A percentile compares a stretch with the other conserved stretches of the same genome.
These are phyloP conservation scores for Sesamia inferens DNA, from an alignment of 2,888 invertebrate genomes.

Conservation along the genomic window DNA sequence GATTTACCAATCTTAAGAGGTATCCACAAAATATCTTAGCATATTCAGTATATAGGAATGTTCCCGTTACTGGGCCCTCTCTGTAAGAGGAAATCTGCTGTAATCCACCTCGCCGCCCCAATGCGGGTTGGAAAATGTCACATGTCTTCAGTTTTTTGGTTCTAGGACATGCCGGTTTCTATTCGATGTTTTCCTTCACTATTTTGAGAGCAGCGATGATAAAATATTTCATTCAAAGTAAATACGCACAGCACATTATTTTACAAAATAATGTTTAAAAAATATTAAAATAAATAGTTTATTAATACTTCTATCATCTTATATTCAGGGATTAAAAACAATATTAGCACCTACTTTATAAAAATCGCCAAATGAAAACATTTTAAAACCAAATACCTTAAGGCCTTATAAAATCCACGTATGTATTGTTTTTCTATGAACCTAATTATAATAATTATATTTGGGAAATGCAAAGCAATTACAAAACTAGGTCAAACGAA, in stretches of 20 bases:
- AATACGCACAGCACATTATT: neutral
- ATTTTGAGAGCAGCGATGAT: neutral
- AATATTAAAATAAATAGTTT: neutral
- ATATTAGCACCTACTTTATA: neutral
- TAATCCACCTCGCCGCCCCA: neutral
- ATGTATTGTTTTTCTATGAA: constrained; percentile 25
- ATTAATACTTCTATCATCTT: neutral
- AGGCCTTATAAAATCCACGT: constrained; percentile 1
- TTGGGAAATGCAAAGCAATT: constrained; percentile 25
- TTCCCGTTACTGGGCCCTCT: neutral
- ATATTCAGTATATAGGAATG: neutral
- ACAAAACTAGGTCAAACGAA: constrained; percentile 34
- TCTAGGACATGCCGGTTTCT: neutral
- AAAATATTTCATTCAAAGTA: neutral
- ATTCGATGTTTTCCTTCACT: neutral
- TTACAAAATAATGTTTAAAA: neutral
- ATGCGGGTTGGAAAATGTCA: neutral
- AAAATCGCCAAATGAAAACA: constrained; percentile 1
- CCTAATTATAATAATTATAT: constrained; percentile 35
- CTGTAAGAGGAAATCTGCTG: neutral
- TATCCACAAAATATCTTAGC: neutral
- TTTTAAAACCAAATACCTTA: neutral
- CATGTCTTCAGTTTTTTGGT: neutral
- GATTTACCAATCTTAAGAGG: neutral
- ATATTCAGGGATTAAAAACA: neutral